phyloP scores from a whole-genome alignment of 2,888 invertebrate genomes.

The Bombylius major region DNA sequence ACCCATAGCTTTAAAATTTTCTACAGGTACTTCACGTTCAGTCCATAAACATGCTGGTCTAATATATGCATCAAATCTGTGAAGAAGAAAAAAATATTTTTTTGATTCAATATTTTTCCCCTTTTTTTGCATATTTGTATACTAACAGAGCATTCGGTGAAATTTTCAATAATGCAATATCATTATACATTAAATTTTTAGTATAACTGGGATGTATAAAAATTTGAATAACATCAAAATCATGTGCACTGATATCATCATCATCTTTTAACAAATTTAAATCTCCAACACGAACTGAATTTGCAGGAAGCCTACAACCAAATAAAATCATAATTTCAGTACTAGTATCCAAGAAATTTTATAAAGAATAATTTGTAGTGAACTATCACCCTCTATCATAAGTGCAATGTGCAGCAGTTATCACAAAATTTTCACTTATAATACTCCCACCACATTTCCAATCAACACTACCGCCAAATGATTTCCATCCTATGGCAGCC shows the following conservation, averaged over 20 bases:
- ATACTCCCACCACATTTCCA: slow-evolving; percentile 8
- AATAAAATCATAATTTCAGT: background rate
- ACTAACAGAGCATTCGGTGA: background rate
- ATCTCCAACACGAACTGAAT: slow-evolving; percentile 21
- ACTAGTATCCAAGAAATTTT: too few relatives aligned
- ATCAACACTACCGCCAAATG: background rate
- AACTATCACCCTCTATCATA: background rate
- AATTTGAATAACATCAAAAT: slow-evolving; percentile 26
- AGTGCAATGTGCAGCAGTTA: slow-evolving; percentile 7
- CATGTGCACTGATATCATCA: slow-evolving; percentile 19
- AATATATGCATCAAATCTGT: slow-evolving; percentile 15
- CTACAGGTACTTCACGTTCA: slow-evolving; percentile 27
- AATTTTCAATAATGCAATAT: slow-evolving; percentile 39
- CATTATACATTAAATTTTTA: slow-evolving; percentile 37
- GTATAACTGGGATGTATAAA: slow-evolving; percentile 35
- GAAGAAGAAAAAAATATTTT: background rate
- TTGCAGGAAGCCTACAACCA: slow-evolving; percentile 11
- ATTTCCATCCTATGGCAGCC: background rate
- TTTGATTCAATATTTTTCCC: background rate
- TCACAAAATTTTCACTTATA: slow-evolving; percentile 2
- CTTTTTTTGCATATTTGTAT: background rate
- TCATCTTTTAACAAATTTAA: slow-evolving; percentile 15
- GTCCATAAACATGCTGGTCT: slow-evolving; percentile 48
- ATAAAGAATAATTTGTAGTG: too few relatives aligned
- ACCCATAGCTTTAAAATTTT: slow-evolving; percentile 45